Evolutionary conservation across 2,113 vertebrate species (phyloP).

Genomic region (Rhinichthys klamathensis): DNA sequence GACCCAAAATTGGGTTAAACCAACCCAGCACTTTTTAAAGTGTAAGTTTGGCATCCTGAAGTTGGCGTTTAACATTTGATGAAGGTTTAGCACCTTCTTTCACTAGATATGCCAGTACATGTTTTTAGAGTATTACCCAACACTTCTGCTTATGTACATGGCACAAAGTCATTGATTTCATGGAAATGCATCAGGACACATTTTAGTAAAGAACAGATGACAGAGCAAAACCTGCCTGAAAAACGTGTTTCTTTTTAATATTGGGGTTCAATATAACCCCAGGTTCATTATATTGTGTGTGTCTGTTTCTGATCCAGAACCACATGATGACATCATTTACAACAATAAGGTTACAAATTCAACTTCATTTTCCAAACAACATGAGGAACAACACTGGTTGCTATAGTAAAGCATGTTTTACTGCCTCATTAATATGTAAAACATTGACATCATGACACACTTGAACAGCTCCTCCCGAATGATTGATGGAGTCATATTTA

Average conservation of each 20-base stretch:
- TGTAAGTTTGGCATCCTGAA: not conserved
- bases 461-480: not conserved
- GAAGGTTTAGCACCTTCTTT: not conserved
- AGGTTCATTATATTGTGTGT: too few relatives aligned
- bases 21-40: too few relatives aligned
- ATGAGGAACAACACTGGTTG: not conserved
- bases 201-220: not conserved
- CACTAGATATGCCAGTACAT: not conserved
- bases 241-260: too few relatives aligned
- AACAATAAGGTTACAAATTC: not conserved
- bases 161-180: too few relatives aligned
- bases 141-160: too few relatives aligned
- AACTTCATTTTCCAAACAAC: not conserved
- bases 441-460: slow-evolving; percentile 5
- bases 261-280: too few relatives aligned
- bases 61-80: not conserved
- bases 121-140: not conserved
- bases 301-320: not conserved
- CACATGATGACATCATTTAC: not conserved
- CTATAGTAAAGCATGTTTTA: slow-evolving; percentile 4
- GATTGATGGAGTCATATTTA: slow-evolving; percentile 8
- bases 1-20: too few relatives aligned
- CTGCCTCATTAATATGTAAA: slow-evolving; percentile 21
- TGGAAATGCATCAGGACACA: too few relatives aligned
- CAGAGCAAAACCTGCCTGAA: not conserved